phyloP scores from a whole-genome alignment of 2,888 invertebrate genomes.

The Epicampocera succincta region DNA sequence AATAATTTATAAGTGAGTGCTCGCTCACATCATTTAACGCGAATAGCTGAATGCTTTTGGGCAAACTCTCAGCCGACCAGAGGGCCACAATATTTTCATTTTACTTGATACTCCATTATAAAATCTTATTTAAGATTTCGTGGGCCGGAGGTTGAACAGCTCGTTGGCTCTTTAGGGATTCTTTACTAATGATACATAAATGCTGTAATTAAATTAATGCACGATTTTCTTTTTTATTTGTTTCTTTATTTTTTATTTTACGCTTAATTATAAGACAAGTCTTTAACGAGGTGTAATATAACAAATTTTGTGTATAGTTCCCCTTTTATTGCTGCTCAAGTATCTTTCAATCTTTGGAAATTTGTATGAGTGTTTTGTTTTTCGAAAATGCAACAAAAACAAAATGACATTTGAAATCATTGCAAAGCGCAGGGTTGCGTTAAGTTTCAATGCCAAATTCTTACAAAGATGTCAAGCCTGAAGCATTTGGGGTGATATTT shows the following conservation, averaged over 20 bases:
- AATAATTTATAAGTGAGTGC: conserved; percentile 14
- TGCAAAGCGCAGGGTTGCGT: neutral
- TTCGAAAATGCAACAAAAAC: neutral
- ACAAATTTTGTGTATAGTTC: neutral
- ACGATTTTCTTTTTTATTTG: conserved; percentile 1
- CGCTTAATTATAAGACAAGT: conserved; percentile 32
- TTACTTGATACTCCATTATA: too few species aligned
- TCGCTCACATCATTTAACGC: conserved; percentile 24
- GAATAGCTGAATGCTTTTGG: neutral
- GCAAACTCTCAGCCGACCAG: neutral
- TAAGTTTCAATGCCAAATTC: neutral
- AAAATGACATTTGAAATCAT: too few species aligned
- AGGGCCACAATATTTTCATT: neutral
- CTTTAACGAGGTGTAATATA: conserved; percentile 40
- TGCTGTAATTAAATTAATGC: conserved; percentile 58
- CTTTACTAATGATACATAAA: conserved; percentile 52
- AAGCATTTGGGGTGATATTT: too few species aligned
- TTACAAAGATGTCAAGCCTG: too few species aligned
- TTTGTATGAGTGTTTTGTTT: conserved; percentile 1
- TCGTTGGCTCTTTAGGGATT: conserved; percentile 10
- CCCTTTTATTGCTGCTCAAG: conserved; percentile 1
- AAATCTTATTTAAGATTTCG: neutral
- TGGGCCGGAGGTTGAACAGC: conserved; percentile 5
- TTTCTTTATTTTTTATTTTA: conserved; percentile 14
- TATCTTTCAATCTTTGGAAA: neutral